phyloP scores from a whole-genome alignment of 2,797 vertebrate species.

The Toxotes lorentzi region DNA sequence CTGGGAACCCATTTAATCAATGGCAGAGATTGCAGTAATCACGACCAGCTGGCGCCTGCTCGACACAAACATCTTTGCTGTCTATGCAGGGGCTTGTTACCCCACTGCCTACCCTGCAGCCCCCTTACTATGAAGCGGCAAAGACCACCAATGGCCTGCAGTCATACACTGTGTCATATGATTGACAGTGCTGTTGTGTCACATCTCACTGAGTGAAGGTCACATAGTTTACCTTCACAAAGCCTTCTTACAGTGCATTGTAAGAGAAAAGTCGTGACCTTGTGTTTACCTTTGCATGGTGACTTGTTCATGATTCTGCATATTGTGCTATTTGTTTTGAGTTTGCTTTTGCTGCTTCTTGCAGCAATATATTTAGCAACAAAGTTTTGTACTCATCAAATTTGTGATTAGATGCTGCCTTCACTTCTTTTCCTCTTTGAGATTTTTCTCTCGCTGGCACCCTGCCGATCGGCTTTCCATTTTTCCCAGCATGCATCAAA shows the following conservation, averaged over 20 bases:
- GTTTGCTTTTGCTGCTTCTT: slow-evolving; percentile 21
- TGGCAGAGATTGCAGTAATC: slow-evolving; percentile 79
- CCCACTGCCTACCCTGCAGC: slow-evolving; percentile 40
- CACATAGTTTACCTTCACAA: slow-evolving; percentile 56
- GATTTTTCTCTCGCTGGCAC: slow-evolving; percentile 47
- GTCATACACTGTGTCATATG: slow-evolving; percentile 63
- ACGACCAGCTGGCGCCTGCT: slow-evolving; percentile 75
- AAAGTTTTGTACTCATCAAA: slow-evolving; percentile 33
- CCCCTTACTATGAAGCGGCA: slow-evolving; percentile 52
- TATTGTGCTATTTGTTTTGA: neutral
- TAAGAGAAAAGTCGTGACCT: slow-evolving; percentile 52
- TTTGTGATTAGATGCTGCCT: slow-evolving; percentile 46
- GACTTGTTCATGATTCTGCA: slow-evolving; percentile 33
- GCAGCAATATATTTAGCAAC: slow-evolving; percentile 6
- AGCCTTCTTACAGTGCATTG: slow-evolving; percentile 54
- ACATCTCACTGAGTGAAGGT: slow-evolving; percentile 51
- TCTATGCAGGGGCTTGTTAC: slow-evolving; percentile 50
- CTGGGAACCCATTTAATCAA: slow-evolving; percentile 78
- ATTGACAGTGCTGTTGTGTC: slow-evolving; percentile 79
- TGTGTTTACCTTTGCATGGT: slow-evolving; percentile 32
- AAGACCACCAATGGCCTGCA: slow-evolving; percentile 71
- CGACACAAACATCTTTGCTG: slow-evolving; percentile 69
- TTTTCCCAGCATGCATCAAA: slow-evolving; percentile 64
- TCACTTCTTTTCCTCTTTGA: slow-evolving; percentile 12
- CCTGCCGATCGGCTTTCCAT: slow-evolving; percentile 58